Percentiles rank a stretch among this genome's conserved stretches.
Conservation (phyloP, 2,113 vertebrate species). For the Xiphophorus hellerii region DNA sequence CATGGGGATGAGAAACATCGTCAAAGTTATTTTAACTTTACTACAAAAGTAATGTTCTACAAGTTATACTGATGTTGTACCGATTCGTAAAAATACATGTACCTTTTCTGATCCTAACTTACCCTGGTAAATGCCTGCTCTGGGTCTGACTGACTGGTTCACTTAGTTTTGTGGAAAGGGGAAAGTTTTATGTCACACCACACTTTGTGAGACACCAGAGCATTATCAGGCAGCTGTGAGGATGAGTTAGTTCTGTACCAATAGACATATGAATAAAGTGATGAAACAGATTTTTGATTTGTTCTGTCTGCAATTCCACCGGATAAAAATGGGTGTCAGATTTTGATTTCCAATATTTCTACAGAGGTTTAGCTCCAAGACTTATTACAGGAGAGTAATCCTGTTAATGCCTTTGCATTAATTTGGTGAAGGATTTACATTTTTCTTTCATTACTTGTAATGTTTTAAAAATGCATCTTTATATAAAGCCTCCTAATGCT, state of each 20-base stretch:
- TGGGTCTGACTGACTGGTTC: no score
- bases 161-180: background rate
- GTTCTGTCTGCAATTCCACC: background rate
- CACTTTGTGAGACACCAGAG: background rate
- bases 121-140: no score
- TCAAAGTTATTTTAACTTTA: no score
- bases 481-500: background rate
- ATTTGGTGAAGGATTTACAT: background rate
- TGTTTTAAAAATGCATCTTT: background rate
- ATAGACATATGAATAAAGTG: background rate
- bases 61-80: no score
- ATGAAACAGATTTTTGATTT: background rate
- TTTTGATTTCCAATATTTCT: background rate
- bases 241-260: background rate
- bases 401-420: background rate
- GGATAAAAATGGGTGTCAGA: background rate
- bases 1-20: no score
- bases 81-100: no score
- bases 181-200: background rate
- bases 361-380: background rate
- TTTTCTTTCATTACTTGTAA: background rate
- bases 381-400: background rate
- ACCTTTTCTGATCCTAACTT: no score
- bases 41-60: no score
- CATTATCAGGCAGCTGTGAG: background rate